Evolutionary conservation across 1,140 invertebrate species (phyloP).

Genomic region (Macrobrachium nipponense): DNA sequence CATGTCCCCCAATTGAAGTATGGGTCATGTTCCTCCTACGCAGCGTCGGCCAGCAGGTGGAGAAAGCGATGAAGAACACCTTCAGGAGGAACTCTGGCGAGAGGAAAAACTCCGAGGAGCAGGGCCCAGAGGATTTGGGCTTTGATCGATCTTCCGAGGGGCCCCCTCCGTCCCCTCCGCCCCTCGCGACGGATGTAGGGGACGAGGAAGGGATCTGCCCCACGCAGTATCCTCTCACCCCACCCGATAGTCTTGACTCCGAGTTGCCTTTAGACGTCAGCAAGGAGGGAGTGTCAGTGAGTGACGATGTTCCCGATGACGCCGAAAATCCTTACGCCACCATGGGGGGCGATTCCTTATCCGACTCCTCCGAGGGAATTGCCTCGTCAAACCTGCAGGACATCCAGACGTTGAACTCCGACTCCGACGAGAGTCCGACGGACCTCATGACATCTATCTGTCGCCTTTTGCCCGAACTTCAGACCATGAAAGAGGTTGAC

Average conservation of each 20-base stretch:
- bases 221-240: not conserved
- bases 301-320: not conserved
- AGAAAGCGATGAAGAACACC: slow-evolving; percentile 52
- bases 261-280: too few relatives aligned
- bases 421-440: slow-evolving; percentile 34
- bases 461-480: slow-evolving; percentile 47
- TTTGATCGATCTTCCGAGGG: not conserved
- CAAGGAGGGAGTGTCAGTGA: not conserved
- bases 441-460: slow-evolving; percentile 51
- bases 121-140: not conserved
- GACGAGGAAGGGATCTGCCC: not conserved
- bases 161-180: not conserved
- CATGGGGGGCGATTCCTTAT: too few relatives aligned
- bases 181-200: not conserved
- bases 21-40: not conserved
- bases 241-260: not conserved
- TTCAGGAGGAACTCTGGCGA: slow-evolving; percentile 45
- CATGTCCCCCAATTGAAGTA: too few relatives aligned
- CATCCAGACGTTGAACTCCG: not conserved
- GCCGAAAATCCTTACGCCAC: not conserved
- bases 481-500: slow-evolving; percentile 30
- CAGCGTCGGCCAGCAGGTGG: slow-evolving; percentile 31
- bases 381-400: not conserved
- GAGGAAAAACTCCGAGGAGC: not conserved
- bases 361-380: too few relatives aligned